Evolutionary conservation across 2,797 vertebrate species (phyloP).

Genomic region (Novumbra hubbsi): DNA sequence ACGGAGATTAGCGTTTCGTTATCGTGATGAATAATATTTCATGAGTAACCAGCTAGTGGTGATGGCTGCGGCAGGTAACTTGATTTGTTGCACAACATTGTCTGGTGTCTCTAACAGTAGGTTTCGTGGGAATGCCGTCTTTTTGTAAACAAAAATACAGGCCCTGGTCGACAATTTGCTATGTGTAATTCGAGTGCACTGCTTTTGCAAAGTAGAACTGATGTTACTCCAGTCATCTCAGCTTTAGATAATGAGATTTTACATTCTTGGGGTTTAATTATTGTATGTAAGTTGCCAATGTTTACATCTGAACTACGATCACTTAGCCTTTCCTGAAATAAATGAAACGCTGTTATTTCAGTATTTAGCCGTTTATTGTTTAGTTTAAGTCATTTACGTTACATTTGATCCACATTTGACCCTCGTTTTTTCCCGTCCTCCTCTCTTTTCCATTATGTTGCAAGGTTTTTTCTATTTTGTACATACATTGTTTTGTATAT

Average conservation of each 20-base stretch:
- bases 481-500: constrained; percentile 99
- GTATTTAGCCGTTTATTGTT: too few species aligned
- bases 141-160: not conserved
- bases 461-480: constrained; percentile 99
- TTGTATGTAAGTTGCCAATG: not conserved
- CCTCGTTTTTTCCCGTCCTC: not conserved
- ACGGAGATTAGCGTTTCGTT: not conserved
- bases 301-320: not conserved
- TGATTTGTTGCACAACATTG: not conserved
- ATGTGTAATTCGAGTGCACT: not conserved
- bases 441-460: constrained; percentile 37
- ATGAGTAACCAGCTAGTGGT: not conserved
- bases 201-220: not conserved
- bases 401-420: not conserved
- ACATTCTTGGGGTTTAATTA: not conserved
- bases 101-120: not conserved
- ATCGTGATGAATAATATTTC: not conserved
- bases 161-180: not conserved
- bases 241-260: not conserved
- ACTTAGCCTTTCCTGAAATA: not conserved
- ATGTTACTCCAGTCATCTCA: not conserved
- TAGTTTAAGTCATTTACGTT: not conserved
- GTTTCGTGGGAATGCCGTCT: not conserved
- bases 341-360: not conserved
- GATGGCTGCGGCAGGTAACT: constrained; percentile 4